A percentile compares a stretch with the other conserved stretches of the same genome.
Conservation (phyloP, 1,140 invertebrate species). For the Brachionus angularis region DNA sequence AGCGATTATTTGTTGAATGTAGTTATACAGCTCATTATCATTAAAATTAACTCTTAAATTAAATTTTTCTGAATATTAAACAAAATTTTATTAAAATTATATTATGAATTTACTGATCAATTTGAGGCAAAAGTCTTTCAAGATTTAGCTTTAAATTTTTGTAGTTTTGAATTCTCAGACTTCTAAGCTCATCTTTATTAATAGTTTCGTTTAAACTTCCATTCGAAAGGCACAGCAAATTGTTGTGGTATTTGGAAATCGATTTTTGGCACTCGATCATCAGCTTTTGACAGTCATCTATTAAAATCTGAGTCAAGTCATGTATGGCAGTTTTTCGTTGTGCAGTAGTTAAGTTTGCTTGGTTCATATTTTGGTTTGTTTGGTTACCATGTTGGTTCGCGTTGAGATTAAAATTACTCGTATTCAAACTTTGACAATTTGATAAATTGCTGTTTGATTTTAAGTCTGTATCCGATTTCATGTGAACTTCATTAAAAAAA, state of each 20-base stretch:
- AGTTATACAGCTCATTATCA: slow-evolving; percentile 30
- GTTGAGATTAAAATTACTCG: too few species aligned
- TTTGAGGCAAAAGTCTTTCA: slow-evolving; percentile 23
- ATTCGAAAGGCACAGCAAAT: background rate
- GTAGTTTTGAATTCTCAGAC: slow-evolving; percentile 1
- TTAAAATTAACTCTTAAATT: slow-evolving; percentile 36
- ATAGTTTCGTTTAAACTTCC: slow-evolving; percentile 2
- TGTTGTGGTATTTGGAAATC: slow-evolving; percentile 24
- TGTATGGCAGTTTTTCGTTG: slow-evolving; percentile 36
- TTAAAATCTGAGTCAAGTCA: slow-evolving; percentile 19
- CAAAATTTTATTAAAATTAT: background rate
- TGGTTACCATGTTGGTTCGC: too few species aligned
- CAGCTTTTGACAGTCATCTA: slow-evolving; percentile 37
- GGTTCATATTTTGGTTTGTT: too few species aligned
- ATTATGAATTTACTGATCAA: slow-evolving; percentile 19
- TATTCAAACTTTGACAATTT: too few species aligned
- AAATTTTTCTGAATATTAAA: background rate
- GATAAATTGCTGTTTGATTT: too few species aligned
- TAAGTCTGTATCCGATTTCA: too few species aligned
- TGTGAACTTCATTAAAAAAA: too few species aligned
- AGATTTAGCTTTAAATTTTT: slow-evolving; percentile 1
- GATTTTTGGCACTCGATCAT: slow-evolving; percentile 23
- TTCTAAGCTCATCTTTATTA: slow-evolving; percentile 19
- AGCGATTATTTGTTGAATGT: slow-evolving; percentile 41
- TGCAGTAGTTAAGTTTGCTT: background rate